Percentiles rank a stretch among this genome's conserved stretches.
phyloP scores from a whole-genome alignment of 2,113 vertebrate species.

The Erinaceus europaeus region DNA sequence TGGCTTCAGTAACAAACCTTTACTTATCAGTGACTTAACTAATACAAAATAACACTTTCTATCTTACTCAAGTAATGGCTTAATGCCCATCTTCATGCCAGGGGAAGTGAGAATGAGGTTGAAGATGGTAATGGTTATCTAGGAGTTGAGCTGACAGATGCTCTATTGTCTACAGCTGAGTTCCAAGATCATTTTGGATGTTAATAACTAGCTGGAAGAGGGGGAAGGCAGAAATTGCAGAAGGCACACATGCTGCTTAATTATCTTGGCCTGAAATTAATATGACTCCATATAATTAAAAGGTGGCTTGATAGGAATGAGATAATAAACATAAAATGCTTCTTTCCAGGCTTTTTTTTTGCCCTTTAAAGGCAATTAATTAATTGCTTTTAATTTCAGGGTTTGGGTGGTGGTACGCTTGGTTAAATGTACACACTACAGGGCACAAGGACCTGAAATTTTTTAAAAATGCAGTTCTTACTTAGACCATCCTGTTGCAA shows the following conservation, averaged over 20 bases:
- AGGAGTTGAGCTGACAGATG: background rate
- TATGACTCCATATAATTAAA: background rate
- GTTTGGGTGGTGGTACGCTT: too few relatives aligned
- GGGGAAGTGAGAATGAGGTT: background rate
- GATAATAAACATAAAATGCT: background rate
- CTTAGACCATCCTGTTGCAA: background rate
- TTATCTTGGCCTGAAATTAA: background rate
- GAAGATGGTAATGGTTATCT: background rate
- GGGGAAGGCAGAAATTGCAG: background rate
- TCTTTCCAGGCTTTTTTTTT: background rate
- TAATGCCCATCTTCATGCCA: background rate
- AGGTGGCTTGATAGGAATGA: background rate
- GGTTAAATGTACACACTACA: too few relatives aligned
- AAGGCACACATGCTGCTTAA: background rate
- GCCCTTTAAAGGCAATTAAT: background rate
- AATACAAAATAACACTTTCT: background rate
- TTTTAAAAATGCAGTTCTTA: slow-evolving; percentile 34
- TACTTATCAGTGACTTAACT: background rate
- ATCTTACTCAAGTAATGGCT: background rate
- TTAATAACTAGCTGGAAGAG: background rate
- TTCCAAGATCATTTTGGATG: background rate
- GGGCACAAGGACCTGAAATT: too few relatives aligned
- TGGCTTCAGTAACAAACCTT: background rate
- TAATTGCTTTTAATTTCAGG: too few relatives aligned
- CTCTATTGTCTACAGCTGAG: background rate